Evolutionary conservation across 1,140 invertebrate species (phyloP).

Genomic region (Sweltsa coloradensis): DNA sequence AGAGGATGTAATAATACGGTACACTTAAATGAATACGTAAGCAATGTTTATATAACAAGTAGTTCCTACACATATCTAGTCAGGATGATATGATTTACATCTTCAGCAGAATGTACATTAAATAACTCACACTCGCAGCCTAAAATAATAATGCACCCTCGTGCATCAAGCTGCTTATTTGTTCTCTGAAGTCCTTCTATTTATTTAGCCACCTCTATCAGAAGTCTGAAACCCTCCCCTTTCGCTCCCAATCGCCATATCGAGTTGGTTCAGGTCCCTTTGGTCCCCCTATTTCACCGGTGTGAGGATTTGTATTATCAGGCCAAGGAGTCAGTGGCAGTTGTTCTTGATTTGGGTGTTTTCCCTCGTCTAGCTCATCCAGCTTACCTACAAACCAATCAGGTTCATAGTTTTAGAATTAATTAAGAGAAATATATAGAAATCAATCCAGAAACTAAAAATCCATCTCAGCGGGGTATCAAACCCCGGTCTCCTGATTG

Average conservation of each 20-base stretch:
- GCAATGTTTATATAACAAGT: too few relatives aligned
- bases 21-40: too few relatives aligned
- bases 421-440: not conserved
- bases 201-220: too few relatives aligned
- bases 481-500: not conserved
- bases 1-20: too few relatives aligned
- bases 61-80: too few relatives aligned
- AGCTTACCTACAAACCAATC: slow-evolving; percentile 37
- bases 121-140: too few relatives aligned
- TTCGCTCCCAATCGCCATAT: slow-evolving; percentile 99
- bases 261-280: slow-evolving; percentile 94
- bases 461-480: not conserved
- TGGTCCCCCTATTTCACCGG: slow-evolving; percentile 91
- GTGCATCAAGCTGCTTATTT: too few relatives aligned
- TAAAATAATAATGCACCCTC: too few relatives aligned
- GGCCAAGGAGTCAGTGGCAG: slow-evolving; percentile 79
- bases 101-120: too few relatives aligned
- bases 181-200: too few relatives aligned
- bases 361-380: slow-evolving; percentile 48
- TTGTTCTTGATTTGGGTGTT: slow-evolving; percentile 69
- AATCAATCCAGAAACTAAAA: not conserved
- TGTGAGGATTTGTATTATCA: slow-evolving; percentile 78
- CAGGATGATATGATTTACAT: too few relatives aligned
- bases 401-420: not conserved
- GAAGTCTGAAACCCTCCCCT: slow-evolving; percentile 94